A percentile compares a stretch with the other conserved stretches of the same genome.
Evolutionary conservation across 1,140 invertebrate species (phyloP).

Genomic region (Eriocheir sinensis): DNA sequence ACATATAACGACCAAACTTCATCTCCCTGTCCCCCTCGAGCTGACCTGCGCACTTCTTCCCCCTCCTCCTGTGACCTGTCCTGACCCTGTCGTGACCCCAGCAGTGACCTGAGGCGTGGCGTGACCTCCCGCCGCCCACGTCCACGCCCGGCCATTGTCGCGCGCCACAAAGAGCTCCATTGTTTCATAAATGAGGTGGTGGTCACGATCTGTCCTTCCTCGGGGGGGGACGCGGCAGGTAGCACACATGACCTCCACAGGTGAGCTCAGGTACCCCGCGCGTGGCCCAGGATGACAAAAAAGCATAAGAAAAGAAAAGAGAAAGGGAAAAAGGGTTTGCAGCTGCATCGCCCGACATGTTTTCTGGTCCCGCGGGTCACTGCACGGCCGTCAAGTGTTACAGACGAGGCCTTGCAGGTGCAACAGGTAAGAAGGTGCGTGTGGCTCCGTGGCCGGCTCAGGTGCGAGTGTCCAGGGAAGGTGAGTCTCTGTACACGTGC

Average conservation of each 20-base stretch:
- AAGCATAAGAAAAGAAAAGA: neutral
- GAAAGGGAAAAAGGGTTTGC: too few species aligned
- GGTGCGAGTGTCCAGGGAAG: neutral
- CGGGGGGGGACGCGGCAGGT: neutral
- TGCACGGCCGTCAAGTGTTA: too few species aligned
- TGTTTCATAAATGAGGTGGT: constrained; percentile 15
- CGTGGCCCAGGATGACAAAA: neutral
- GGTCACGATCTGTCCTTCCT: constrained; percentile 22
- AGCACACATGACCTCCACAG: neutral
- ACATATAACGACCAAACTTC: too few species aligned
- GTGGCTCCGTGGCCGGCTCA: neutral
- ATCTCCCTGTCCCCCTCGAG: neutral
- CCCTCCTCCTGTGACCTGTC: neutral
- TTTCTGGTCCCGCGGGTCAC: neutral
- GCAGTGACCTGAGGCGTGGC: constrained; percentile 9
- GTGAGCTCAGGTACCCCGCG: neutral
- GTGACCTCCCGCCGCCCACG: neutral
- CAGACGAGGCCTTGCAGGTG: too few species aligned
- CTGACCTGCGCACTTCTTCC: constrained; percentile 11
- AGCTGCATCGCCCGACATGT: neutral
- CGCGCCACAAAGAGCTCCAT: neutral
- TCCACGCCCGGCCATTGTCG: constrained; percentile 9
- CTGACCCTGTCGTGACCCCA: neutral
- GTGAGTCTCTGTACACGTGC: neutral
- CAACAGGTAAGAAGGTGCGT: neutral